A percentile compares a stretch with the other conserved stretches of the same genome.
These are phyloP conservation scores for Platalea minor DNA, from an alignment of 2,797 vertebrate species.

Conservation along the genomic window DNA sequence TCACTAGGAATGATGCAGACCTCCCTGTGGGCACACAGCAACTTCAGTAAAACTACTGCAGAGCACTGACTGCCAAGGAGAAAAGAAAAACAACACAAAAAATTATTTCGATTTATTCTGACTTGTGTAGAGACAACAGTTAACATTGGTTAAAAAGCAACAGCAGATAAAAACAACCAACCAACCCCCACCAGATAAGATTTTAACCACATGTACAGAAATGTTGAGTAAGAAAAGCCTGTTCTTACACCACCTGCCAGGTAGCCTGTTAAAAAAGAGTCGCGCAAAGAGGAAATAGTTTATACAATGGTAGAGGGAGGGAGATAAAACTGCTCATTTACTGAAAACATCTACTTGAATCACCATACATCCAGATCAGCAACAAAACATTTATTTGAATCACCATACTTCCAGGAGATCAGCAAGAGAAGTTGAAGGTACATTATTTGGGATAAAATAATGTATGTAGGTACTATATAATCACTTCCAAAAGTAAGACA, in stretches of 20 bases:
- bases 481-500: not conserved
- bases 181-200: not conserved
- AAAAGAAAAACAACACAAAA: not conserved
- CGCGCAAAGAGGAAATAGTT: not conserved
- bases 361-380: not conserved
- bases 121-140: not conserved
- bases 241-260: not conserved
- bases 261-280: not conserved
- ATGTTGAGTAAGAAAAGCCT: not conserved
- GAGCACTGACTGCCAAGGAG: not conserved
- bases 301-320: not conserved
- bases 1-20: not conserved
- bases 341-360: not conserved
- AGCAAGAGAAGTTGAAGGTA: not conserved
- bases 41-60: not conserved
- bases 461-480: not conserved
- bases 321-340: not conserved
- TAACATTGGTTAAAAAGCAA: not conserved
- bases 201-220: not conserved
- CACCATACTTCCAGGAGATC: not conserved
- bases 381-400: not conserved
- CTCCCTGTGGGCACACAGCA: not conserved
- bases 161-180: not conserved
- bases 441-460: not conserved
- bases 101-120: not conserved